Evolutionary conservation across 2,888 invertebrate species (phyloP).

Genomic region (Eudiplozoon nipponicum): DNA sequence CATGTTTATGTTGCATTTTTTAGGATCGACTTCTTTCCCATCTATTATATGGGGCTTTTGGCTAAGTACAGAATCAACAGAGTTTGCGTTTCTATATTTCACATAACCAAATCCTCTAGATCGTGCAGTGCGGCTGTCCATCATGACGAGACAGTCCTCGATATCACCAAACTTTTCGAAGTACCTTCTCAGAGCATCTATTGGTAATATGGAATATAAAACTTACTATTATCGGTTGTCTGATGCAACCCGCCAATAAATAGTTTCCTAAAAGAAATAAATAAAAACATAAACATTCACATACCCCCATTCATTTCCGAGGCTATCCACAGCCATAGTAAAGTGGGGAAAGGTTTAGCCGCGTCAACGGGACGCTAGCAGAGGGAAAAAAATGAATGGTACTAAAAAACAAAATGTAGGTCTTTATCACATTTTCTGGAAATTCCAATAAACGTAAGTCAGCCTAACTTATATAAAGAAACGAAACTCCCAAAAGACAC

Average conservation of each 20-base stretch:
- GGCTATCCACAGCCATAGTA: background rate
- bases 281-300: background rate
- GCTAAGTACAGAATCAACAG: slow-evolving; percentile 12
- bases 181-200: slow-evolving; percentile 12
- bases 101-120: slow-evolving; percentile 17
- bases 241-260: slow-evolving; percentile 14
- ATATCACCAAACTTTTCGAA: slow-evolving; percentile 15
- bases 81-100: slow-evolving; percentile 10
- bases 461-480: too few species aligned
- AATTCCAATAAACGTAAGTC: too few species aligned
- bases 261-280: slow-evolving; percentile 16
- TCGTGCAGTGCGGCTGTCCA: slow-evolving; percentile 14
- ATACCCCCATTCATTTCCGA: slow-evolving; percentile 3
- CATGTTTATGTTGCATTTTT: slow-evolving; percentile 17
- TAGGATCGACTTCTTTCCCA: slow-evolving; percentile 16
- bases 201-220: background rate
- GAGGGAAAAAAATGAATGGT: too few species aligned
- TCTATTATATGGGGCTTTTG: slow-evolving; percentile 12
- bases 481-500: too few species aligned
- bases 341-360: too few species aligned
- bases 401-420: too few species aligned
- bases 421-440: too few species aligned
- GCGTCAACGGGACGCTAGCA: too few species aligned
- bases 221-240: slow-evolving; percentile 10
- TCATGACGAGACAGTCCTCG: slow-evolving; percentile 16